These are phyloP conservation scores for Heliconius hewitsoni DNA, from an alignment of 1,140 invertebrate species.

Conservation along the genomic window DNA sequence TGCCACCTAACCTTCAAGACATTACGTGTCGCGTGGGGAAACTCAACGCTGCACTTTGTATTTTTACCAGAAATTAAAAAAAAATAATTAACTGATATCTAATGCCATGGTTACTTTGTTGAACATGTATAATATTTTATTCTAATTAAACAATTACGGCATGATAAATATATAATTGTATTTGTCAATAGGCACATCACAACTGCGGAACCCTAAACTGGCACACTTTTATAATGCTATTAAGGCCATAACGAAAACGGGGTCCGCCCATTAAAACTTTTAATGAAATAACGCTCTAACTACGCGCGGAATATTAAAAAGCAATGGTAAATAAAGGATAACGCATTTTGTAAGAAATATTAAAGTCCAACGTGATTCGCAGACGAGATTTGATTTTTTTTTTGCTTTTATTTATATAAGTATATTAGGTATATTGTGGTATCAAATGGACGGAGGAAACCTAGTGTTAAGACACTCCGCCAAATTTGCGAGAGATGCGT, in stretches of 20 bases:
- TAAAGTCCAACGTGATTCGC: background rate
- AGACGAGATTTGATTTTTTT: background rate
- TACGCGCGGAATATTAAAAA: conserved; percentile 25
- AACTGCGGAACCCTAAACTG: background rate
- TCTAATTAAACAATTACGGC: no score
- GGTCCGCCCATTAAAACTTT: conserved; percentile 56
- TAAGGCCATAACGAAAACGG: conserved; percentile 18
- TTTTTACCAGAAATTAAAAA: no score
- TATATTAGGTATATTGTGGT: no score
- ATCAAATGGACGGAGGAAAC: no score
- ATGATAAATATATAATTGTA: background rate
- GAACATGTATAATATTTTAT: no score
- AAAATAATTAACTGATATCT: no score
- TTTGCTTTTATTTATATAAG: background rate
- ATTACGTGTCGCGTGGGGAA: no score
- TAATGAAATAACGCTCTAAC: conserved; percentile 43
- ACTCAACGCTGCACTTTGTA: no score
- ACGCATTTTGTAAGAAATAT: conserved; percentile 8
- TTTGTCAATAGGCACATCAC: background rate
- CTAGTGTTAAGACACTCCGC: no score
- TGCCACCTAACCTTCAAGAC: background rate
- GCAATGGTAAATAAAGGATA: conserved; percentile 17
- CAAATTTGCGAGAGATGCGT: no score
- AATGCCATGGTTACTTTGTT: no score
- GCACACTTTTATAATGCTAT: conserved; percentile 16